Evolutionary conservation across 2,797 vertebrate genomes (phyloP).

Genomic region (Enteromius radiatus): DNA sequence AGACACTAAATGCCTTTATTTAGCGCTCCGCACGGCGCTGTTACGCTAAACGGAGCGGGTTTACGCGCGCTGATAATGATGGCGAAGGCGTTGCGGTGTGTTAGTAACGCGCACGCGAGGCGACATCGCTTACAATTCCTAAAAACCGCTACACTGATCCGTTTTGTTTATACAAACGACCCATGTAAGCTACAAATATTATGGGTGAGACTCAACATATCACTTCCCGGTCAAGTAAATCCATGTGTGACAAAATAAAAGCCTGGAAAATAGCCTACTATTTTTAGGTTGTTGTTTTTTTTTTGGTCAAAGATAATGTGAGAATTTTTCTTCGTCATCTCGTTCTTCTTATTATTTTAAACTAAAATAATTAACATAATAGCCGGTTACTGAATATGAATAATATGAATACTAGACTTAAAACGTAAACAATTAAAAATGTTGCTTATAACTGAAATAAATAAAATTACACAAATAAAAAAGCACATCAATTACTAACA

Average conservation of each 20-base stretch:
- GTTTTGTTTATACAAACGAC: conserved; percentile 78
- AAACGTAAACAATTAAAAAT: not conserved
- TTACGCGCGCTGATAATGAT: conserved; percentile 50
- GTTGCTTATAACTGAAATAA: not conserved
- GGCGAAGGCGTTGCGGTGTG: conserved; percentile 17
- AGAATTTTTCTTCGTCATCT: not conserved
- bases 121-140: conserved; percentile 58
- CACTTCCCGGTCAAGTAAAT: conserved; percentile 72
- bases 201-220: conserved; percentile 60
- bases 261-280: not conserved
- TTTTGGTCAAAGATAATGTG: conserved; percentile 1
- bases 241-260: conserved; percentile 55
- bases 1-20: conserved; percentile 59
- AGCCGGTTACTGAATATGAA: not conserved
- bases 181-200: conserved; percentile 61
- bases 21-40: conserved; percentile 71
- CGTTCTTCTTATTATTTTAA: not conserved
- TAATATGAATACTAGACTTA: not conserved
- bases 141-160: conserved; percentile 63
- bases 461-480: not conserved
- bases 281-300: not conserved
- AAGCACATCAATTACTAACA: not conserved
- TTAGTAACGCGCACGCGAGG: conserved; percentile 17
- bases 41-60: conserved; percentile 61
- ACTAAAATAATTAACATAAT: not conserved